These are phyloP conservation scores for Smittia sp. DNA, from an alignment of 2,888 invertebrate genomes.

Conservation along the genomic window DNA sequence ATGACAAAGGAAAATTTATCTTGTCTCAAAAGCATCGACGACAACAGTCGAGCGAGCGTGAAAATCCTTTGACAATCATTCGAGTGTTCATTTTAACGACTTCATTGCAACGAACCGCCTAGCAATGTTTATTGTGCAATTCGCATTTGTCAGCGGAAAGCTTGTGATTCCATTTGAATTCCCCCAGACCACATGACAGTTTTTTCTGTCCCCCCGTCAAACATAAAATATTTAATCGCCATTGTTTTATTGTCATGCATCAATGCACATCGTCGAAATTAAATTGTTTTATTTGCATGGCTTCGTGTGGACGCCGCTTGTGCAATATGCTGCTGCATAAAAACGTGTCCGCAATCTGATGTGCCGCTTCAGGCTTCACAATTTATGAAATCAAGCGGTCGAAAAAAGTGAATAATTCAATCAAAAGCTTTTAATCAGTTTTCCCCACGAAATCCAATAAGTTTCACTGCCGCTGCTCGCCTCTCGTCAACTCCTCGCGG, in stretches of 20 bases:
- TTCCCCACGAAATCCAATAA: not conserved
- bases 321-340: not conserved
- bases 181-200: not conserved
- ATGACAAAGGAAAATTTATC: no score
- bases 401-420: not conserved
- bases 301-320: not conserved
- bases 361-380: not conserved
- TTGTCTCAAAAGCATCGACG: no score
- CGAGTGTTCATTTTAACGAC: no score
- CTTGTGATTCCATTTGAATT: not conserved
- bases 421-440: not conserved
- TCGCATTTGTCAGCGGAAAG: no score
- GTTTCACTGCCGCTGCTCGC: not conserved
- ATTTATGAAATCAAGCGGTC: conserved; percentile 8
- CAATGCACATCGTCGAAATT: not conserved
- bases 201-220: not conserved
- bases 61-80: no score
- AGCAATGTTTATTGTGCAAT: no score
- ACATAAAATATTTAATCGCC: conserved; percentile 8
- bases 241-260: not conserved
- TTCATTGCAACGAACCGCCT: no score
- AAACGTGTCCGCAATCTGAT: not conserved
- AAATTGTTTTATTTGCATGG: conserved; percentile 6
- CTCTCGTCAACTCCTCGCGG: not conserved
- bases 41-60: no score